phyloP scores from a whole-genome alignment of 2,888 invertebrate species.

The Drosophila formosana region DNA sequence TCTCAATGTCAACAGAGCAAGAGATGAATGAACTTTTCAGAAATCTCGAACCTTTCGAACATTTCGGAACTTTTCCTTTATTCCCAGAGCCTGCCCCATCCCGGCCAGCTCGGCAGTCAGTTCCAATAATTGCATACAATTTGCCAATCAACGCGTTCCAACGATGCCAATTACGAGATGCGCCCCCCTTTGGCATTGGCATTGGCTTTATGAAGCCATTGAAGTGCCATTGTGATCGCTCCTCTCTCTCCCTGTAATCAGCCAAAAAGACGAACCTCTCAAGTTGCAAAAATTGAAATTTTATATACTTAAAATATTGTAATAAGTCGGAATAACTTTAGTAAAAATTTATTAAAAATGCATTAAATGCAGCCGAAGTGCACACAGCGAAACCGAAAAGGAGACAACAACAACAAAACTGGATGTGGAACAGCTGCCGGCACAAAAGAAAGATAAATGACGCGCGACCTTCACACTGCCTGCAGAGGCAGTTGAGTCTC shows the following conservation, averaged over 20 bases:
- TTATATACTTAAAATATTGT: conserved; percentile 63
- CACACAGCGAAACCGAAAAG: conserved; percentile 9
- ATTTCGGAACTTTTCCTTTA: conserved; percentile 40
- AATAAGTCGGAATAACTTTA: conserved; percentile 59
- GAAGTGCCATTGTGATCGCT: conserved; percentile 42
- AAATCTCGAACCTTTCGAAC: conserved; percentile 51
- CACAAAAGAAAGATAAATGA: conserved; percentile 71
- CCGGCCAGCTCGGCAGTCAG: conserved; percentile 18
- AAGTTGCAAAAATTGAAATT: conserved; percentile 68
- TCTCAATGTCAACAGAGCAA: conserved; percentile 70
- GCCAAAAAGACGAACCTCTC: conserved; percentile 33
- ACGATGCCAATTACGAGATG: conserved; percentile 72
- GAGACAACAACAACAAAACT: conserved; percentile 43
- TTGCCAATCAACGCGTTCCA: conserved; percentile 79
- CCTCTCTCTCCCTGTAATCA: conserved; percentile 59
- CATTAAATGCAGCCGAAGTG: conserved; percentile 54
- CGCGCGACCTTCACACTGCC: conserved; percentile 77
- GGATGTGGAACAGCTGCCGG: conserved; percentile 64
- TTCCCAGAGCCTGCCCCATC: conserved; percentile 6
- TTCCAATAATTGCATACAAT: conserved; percentile 77
- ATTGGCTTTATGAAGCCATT: conserved; percentile 78
- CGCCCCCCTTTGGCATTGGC: conserved; percentile 62
- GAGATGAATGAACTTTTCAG: conserved; percentile 74
- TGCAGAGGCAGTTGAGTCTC: conserved; percentile 2
- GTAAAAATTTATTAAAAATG: conserved; percentile 76